These are phyloP conservation scores for Cephonodes hylas DNA, from an alignment of 2,888 invertebrate species.

Conservation along the genomic window DNA sequence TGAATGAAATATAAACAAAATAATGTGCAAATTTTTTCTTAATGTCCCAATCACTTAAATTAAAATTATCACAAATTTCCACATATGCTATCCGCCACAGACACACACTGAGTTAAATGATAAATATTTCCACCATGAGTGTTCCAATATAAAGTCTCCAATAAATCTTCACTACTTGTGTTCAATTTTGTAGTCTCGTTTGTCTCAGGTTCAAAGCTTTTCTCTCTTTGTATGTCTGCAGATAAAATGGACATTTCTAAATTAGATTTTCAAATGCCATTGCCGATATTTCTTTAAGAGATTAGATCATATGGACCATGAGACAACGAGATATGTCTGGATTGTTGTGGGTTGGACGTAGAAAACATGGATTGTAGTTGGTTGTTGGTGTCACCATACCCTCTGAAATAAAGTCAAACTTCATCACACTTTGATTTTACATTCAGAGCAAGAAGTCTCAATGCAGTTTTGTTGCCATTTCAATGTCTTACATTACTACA, in stretches of 20 bases:
- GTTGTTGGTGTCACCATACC: slow-evolving; percentile 73
- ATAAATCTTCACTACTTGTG: slow-evolving; percentile 69
- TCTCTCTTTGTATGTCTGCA: slow-evolving; percentile 79
- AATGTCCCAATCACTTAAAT: slow-evolving; percentile 47
- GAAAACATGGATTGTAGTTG: slow-evolving; percentile 75
- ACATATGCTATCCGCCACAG: slow-evolving; percentile 43
- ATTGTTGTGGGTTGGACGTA: slow-evolving; percentile 80
- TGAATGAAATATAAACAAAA: slow-evolving; percentile 28
- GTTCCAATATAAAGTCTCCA: slow-evolving; percentile 82
- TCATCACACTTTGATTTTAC: slow-evolving; percentile 67
- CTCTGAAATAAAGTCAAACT: slow-evolving; percentile 80
- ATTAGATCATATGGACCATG: slow-evolving; percentile 83
- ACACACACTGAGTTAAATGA: slow-evolving; percentile 77
- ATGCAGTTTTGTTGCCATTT: slow-evolving; percentile 67
- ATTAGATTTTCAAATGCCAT: slow-evolving; percentile 48
- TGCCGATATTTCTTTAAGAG: slow-evolving; percentile 39
- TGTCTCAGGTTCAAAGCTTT: slow-evolving; percentile 73
- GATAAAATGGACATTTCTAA: slow-evolving; percentile 74
- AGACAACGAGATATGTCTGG: slow-evolving; percentile 83
- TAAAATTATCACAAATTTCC: slow-evolving; percentile 46
- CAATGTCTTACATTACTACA: slow-evolving; percentile 24
- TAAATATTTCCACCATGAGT: slow-evolving; percentile 84
- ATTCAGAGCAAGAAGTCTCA: slow-evolving; percentile 61
- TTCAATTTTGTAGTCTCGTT: slow-evolving; percentile 69
- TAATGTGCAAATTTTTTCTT: slow-evolving; percentile 23